Evolutionary conservation across 2,797 vertebrate species (phyloP), one percentile per base, ranked within the genome.

Genomic region (Characodon lateralis): DNA sequence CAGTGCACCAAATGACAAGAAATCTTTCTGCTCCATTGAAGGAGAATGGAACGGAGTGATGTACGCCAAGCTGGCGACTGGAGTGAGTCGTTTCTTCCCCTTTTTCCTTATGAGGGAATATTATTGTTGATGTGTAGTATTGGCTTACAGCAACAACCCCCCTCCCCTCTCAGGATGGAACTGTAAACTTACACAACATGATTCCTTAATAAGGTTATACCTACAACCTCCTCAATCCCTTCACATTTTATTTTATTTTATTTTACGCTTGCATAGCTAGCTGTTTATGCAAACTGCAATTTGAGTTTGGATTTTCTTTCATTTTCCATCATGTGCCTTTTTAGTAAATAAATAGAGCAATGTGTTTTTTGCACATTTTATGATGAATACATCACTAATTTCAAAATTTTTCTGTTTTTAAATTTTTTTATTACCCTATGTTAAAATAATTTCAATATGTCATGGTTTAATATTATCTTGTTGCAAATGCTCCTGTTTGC

Each of bases 41-140:
- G 98, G 98, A 78, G 98, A 99, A 89, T 99, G 98, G 98, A 99
- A 99, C 43, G 98, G 98, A 83, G 95, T 98, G 86, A 99, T 99
- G 98, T 99, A 97, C 48, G 95, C 97, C 88, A 99, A 99, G 92
- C 96, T 95, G 92, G 91, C 95, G 65, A 96, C 97, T 58, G 98
- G 98, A 96, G 98, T 99, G 95, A 97, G 95, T 94, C 66, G 6
- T 56, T 79, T 39, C 14, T 78, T 39, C 26, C 74, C 28, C 24
- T 2, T 43, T 26, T 66, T 0, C 5, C 41, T 8, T 24, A 16
- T 20, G 24, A 35, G 24, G 63, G 63, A 66, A 24, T 24, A 26
- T 26, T 48, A 16, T 70, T 70, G 12, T 43, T 69, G 41, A 16
- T 69, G 16, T 16, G 16, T 46, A 46, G 43, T 48, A 46, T 69